phyloP scores from a whole-genome alignment of 35 echinoderm and acorn worm genomes.

The Lytechinus variegatus region DNA sequence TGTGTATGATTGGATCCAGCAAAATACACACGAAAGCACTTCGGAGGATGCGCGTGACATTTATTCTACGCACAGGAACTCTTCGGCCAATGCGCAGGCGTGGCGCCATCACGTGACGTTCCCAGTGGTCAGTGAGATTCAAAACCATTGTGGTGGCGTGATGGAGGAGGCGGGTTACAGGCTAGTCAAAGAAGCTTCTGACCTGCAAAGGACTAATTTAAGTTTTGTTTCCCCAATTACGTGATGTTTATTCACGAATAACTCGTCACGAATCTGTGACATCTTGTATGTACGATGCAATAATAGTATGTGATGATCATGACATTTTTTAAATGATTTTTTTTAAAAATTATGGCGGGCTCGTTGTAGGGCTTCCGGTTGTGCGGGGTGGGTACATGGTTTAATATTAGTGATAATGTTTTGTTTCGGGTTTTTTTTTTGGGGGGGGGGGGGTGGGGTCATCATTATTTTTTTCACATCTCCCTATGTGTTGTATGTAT shows the following conservation, averaged over 20 bases:
- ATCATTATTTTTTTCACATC: too few species aligned
- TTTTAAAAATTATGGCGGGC: too few species aligned
- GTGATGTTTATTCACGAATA: background rate
- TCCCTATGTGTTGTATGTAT: too few species aligned
- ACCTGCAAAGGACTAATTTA: slow-evolving; percentile 56
- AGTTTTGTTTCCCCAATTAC: slow-evolving; percentile 36
- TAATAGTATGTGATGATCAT: background rate
- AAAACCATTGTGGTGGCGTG: slow-evolving; percentile 66
- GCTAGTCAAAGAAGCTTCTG: slow-evolving; percentile 42
- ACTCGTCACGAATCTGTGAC: background rate
- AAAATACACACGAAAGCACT: slow-evolving; percentile 64
- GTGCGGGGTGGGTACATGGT: too few species aligned
- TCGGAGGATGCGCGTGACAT: background rate
- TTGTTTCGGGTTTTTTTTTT: too few species aligned
- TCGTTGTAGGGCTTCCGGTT: too few species aligned
- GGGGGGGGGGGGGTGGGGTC: too few species aligned
- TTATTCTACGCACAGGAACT: slow-evolving; percentile 75
- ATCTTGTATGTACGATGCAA: background rate
- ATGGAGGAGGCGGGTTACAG: slow-evolving; percentile 64
- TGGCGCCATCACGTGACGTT: slow-evolving; percentile 65
- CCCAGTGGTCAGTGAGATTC: slow-evolving; percentile 62
- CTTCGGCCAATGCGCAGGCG: slow-evolving; percentile 66
- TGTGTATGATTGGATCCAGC: slow-evolving; percentile 71
- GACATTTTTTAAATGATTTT: too few species aligned
- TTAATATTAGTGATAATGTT: too few species aligned